Conservation (phyloP, 2,888 invertebrate genomes). For the Drosophila pseudotalamancana region DNA sequence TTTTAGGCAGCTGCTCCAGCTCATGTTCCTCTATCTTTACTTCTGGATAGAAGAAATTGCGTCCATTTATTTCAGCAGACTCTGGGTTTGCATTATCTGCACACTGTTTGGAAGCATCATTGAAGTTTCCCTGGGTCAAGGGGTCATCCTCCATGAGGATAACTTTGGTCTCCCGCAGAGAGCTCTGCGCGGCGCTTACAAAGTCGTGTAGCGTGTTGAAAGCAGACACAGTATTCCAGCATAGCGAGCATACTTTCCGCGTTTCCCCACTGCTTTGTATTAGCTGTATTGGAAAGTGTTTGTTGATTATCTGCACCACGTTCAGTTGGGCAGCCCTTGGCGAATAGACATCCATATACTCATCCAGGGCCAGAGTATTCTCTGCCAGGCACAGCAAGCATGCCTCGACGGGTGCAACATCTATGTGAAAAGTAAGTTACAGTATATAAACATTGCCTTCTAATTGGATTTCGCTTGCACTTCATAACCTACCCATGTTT, state of each 20-base stretch:
- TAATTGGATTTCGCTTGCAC: background rate
- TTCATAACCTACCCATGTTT: conserved; percentile 48
- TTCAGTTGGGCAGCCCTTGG: conserved; percentile 39
- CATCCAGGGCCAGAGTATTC: conserved; percentile 28
- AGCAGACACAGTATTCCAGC: conserved; percentile 73
- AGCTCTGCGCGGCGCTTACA: conserved; percentile 58
- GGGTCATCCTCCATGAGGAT: conserved; percentile 70
- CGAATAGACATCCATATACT: conserved; percentile 55
- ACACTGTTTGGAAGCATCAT: conserved; percentile 46
- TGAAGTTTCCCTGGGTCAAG: conserved; percentile 54
- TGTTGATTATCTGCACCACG: conserved; percentile 53
- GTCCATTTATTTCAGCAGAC: conserved; percentile 27
- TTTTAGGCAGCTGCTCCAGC: conserved; percentile 78
- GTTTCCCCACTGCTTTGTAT: conserved; percentile 43
- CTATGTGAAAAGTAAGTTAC: background rate
- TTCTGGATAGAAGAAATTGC: conserved; percentile 71
- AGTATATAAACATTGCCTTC: background rate
- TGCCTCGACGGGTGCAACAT: conserved; percentile 17
- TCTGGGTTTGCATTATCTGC: background rate
- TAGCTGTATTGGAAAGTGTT: conserved; percentile 63
- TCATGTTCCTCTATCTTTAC: conserved; percentile 81
- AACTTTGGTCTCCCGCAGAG: conserved; percentile 59
- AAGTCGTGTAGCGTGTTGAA: conserved; percentile 76
- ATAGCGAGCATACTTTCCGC: conserved; percentile 65
- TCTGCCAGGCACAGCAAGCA: conserved; percentile 68